Evolutionary conservation across 2,888 invertebrate genomes (phyloP).

Genomic region (Parnassius mnemosyne): DNA sequence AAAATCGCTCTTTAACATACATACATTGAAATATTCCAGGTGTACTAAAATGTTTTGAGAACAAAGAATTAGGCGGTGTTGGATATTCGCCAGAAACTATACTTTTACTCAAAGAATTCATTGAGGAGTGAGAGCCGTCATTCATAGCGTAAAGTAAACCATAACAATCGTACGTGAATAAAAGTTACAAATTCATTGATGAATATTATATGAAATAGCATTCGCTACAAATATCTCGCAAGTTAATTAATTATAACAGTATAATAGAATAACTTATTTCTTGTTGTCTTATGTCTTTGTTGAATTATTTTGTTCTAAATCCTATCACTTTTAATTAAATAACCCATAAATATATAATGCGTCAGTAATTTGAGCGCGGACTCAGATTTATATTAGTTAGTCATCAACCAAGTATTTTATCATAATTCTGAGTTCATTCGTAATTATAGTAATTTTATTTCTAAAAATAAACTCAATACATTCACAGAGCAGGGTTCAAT

Average conservation of each 20-base stretch:
- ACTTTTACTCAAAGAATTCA: constrained; percentile 40
- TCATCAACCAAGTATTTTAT: constrained; percentile 15
- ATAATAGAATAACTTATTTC: constrained; percentile 2
- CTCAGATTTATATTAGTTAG: constrained; percentile 18
- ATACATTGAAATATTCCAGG: constrained; percentile 27
- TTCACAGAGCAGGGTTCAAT: constrained; percentile 42
- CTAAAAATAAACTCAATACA: constrained; percentile 29
- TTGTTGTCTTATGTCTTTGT: constrained; percentile 9
- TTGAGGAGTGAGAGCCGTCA: constrained; percentile 57
- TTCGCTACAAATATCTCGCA: not conserved
- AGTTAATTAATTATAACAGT: not conserved
- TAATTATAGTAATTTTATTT: constrained; percentile 6
- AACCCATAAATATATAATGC: not conserved
- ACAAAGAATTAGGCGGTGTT: constrained; percentile 57
- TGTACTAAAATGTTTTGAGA: constrained; percentile 43
- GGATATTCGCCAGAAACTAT: constrained; percentile 48
- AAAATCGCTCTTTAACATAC: constrained; percentile 43
- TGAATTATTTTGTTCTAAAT: constrained; percentile 22
- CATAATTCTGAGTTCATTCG: constrained; percentile 12
- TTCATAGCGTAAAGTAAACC: constrained; percentile 42
- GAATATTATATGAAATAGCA: not conserved
- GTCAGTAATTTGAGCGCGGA: not conserved
- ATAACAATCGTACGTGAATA: constrained; percentile 10
- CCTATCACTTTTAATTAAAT: constrained; percentile 25
- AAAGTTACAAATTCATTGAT: constrained; percentile 16